phyloP scores from a whole-genome alignment of 2,797 vertebrate genomes.

The Clarias fuscus region DNA sequence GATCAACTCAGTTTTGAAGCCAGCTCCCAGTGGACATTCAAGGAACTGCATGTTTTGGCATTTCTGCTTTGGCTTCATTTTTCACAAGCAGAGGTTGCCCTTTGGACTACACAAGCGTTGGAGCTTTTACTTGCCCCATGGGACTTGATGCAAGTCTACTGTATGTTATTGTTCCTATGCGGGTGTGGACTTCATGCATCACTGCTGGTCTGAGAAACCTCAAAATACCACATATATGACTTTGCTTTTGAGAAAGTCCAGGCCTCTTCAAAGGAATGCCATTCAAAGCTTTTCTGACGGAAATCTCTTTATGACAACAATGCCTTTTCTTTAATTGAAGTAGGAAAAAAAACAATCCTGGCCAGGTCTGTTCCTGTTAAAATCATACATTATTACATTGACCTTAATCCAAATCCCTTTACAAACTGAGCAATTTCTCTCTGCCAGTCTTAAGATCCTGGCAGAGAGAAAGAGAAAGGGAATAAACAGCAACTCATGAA shows the following conservation, averaged over 20 bases:
- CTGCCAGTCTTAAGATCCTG: conserved; percentile 64
- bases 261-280: conserved; percentile 7
- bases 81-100: too few relatives aligned
- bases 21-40: too few relatives aligned
- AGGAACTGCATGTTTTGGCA: too few relatives aligned
- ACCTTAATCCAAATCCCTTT: conserved; percentile 70
- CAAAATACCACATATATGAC: conserved; percentile 18
- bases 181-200: conserved; percentile 11
- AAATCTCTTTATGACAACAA: conserved; percentile 37
- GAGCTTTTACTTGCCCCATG: background rate
- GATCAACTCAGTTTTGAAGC: too few relatives aligned
- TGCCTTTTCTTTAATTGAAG: conserved; percentile 60
- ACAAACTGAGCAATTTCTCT: conserved; percentile 65
- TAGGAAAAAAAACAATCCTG: conserved; percentile 48
- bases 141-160: background rate
- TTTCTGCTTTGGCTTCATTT: too few relatives aligned
- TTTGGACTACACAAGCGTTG: background rate
- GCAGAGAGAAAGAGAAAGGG: conserved; percentile 50
- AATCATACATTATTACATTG: conserved; percentile 65
- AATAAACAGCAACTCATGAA: conserved; percentile 64
- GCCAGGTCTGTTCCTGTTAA: conserved; percentile 57
- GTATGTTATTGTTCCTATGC: background rate
- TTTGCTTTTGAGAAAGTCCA: conserved; percentile 11
- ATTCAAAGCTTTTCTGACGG: conserved; percentile 15
- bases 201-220: background rate